Conservation (phyloP, 2,797 vertebrate species). For the Apogon talboti region DNA sequence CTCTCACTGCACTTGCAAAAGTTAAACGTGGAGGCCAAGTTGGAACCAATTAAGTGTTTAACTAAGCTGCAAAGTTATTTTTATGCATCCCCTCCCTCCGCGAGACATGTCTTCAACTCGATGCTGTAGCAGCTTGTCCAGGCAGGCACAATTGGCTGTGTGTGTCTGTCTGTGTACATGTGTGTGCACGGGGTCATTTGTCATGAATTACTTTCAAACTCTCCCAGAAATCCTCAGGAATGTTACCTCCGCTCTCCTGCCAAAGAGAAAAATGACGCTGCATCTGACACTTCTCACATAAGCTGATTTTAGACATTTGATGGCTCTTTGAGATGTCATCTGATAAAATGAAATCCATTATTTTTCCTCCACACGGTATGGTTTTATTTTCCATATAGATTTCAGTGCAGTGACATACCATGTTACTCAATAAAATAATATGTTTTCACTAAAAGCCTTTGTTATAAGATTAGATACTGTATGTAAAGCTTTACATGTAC, state of each 20-base stretch:
- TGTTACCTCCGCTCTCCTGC: conserved; percentile 41
- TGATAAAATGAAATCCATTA: conserved; percentile 28
- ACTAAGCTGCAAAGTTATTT: conserved; percentile 21
- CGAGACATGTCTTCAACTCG: conserved; percentile 3
- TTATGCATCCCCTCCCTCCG: conserved; percentile 1
- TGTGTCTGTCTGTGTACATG: neutral
- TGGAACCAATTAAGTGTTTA: conserved; percentile 50
- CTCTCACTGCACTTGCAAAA: conserved; percentile 12
- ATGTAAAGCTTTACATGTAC: too few relatives aligned
- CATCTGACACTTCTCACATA: conserved; percentile 25
- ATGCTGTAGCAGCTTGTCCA: conserved; percentile 57
- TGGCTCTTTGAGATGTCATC: conserved; percentile 22
- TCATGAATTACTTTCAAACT: conserved; percentile 59
- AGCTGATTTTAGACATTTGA: conserved; percentile 22
- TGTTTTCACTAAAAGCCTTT: too few relatives aligned
- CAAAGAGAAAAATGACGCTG: conserved; percentile 17
- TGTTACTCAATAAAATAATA: too few relatives aligned
- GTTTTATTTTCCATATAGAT: too few relatives aligned
- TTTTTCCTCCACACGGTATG: too few relatives aligned
- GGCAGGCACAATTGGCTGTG: conserved; percentile 42
- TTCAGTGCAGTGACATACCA: too few relatives aligned
- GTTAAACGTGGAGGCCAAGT: conserved; percentile 24
- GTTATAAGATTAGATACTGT: too few relatives aligned
- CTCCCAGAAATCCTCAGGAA: conserved; percentile 59
- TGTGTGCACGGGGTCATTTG: conserved; percentile 58